phyloP scores from a whole-genome alignment of 2,888 invertebrate genomes.

The Sarcophaga rosellei region DNA sequence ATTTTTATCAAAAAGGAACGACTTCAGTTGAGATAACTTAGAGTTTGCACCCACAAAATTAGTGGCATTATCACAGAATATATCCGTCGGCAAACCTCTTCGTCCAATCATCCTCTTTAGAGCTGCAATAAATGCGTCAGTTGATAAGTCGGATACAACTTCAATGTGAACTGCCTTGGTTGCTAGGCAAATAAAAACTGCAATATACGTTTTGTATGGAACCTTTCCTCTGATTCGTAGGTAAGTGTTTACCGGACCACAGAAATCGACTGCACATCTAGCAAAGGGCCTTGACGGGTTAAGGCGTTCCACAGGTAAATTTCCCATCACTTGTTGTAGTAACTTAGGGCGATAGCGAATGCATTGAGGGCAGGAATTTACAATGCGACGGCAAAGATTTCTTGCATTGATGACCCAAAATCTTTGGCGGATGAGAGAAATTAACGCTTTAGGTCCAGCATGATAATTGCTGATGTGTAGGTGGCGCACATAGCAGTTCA shows the following conservation, averaged over 20 bases:
- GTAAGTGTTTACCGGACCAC: constrained; percentile 51
- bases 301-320: constrained; percentile 36
- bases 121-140: constrained; percentile 8
- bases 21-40: constrained; percentile 33
- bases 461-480: constrained; percentile 60
- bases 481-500: constrained; percentile 47
- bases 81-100: constrained; percentile 29
- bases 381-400: constrained; percentile 46
- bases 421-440: constrained; percentile 41
- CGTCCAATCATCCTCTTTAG: constrained; percentile 46
- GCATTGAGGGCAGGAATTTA: constrained; percentile 42
- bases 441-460: constrained; percentile 58
- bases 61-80: constrained; percentile 54
- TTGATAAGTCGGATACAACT: constrained; percentile 9
- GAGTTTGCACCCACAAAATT: constrained; percentile 52
- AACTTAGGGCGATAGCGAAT: constrained; percentile 53
- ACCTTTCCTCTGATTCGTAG: constrained; percentile 45
- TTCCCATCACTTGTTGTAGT: constrained; percentile 57
- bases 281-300: constrained; percentile 53
- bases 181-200: constrained; percentile 4
- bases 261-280: constrained; percentile 53
- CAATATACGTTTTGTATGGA: constrained; percentile 5
- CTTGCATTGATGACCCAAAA: constrained; percentile 60
- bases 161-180: constrained; percentile 27
- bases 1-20: constrained; percentile 7